Evolutionary conservation across 2,113 vertebrate species (phyloP).

Genomic region (Mesocricetus auratus): DNA sequence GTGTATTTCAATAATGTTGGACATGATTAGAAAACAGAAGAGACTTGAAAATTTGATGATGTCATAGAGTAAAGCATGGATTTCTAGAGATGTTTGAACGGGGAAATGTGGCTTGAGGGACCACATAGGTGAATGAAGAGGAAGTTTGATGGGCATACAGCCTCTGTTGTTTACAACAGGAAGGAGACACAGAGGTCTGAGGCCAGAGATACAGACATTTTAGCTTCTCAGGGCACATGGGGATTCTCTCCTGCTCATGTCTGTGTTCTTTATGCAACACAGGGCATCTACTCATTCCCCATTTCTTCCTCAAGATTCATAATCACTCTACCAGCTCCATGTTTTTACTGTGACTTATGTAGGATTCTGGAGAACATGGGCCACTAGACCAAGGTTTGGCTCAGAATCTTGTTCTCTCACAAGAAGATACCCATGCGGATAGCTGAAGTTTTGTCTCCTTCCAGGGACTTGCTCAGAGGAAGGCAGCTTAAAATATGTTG

Average conservation of each 20-base stretch:
- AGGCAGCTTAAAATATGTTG: background rate
- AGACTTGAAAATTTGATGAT: background rate
- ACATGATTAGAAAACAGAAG: conserved; percentile 5
- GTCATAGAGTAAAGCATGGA: background rate
- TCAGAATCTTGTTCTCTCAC: background rate
- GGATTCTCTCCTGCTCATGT: background rate
- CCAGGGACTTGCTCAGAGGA: background rate
- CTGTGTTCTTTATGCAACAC: background rate
- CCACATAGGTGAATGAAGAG: background rate
- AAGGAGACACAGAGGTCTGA: background rate
- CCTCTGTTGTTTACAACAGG: background rate
- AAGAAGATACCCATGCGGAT: no score
- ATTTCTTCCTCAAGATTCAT: background rate
- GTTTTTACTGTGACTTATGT: background rate
- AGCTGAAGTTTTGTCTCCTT: background rate
- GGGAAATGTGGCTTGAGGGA: background rate
- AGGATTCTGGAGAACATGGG: background rate
- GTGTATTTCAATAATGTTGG: background rate
- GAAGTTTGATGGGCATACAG: background rate
- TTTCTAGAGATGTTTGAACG: background rate
- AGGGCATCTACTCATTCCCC: background rate
- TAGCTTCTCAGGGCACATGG: background rate
- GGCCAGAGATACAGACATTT: background rate
- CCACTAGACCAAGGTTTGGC: background rate
- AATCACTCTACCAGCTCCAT: background rate